Percentiles rank a stretch among this genome's conserved stretches.
phyloP scores from a whole-genome alignment of 2,888 invertebrate genomes.

The Leptopilina syphax region DNA sequence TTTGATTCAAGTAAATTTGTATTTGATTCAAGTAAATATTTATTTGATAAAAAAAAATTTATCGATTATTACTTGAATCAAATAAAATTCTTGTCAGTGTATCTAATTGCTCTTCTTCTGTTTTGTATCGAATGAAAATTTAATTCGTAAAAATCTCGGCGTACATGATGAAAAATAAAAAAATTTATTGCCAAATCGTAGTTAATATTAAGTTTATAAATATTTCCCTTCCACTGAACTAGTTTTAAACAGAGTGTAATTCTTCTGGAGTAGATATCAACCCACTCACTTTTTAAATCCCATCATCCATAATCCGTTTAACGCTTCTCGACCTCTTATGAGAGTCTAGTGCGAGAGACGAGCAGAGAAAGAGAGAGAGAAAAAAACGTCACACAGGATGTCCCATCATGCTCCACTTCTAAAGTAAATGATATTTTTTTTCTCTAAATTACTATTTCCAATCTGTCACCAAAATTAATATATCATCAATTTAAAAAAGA shows the following conservation, averaged over 20 bases:
- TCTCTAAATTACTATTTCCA: background rate
- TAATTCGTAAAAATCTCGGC: too few species aligned
- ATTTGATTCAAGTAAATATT: too few species aligned
- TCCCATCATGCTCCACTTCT: conserved; percentile 22
- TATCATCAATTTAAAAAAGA: background rate
- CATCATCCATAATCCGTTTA: conserved; percentile 33
- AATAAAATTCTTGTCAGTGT: too few species aligned
- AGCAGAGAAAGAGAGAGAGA: too few species aligned
- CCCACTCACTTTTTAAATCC: conserved; percentile 35
- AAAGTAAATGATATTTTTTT: background rate
- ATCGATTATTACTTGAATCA: too few species aligned
- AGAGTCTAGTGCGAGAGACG: background rate
- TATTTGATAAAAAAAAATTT: too few species aligned
- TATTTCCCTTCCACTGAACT: conserved; percentile 17
- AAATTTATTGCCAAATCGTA: background rate
- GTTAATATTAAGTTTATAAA: conserved; percentile 2
- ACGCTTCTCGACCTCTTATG: conserved; percentile 19
- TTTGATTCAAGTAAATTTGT: too few species aligned
- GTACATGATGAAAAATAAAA: too few species aligned
- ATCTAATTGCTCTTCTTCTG: too few species aligned
- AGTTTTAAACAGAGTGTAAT: conserved; percentile 25
- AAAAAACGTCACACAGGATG: conserved; percentile 20
- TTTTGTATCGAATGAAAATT: too few species aligned
- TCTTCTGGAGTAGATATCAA: conserved; percentile 32
- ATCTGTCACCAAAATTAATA: background rate